phyloP scores from a whole-genome alignment of 2,888 invertebrate genomes.

The Teleiodes luculella region DNA sequence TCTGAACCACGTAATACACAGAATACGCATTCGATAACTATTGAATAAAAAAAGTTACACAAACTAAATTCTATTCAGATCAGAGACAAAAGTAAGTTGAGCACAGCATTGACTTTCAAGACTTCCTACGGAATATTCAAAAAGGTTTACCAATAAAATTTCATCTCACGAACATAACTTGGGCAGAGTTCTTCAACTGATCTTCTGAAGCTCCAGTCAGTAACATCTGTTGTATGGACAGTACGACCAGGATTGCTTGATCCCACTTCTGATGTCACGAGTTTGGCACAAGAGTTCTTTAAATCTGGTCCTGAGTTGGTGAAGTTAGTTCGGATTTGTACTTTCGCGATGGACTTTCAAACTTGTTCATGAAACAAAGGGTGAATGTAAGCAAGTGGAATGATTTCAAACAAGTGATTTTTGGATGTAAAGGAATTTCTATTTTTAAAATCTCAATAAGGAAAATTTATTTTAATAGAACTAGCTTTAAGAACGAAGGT shows the following conservation, averaged over 20 bases:
- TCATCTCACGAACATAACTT: constrained; percentile 63
- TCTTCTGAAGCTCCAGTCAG: constrained; percentile 58
- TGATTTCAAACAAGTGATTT: constrained; percentile 11
- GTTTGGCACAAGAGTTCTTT: not conserved
- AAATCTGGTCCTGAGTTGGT: constrained; percentile 21
- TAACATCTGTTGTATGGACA: constrained; percentile 71
- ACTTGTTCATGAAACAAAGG: constrained; percentile 60
- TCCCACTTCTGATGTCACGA: not conserved
- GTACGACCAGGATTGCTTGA: constrained; percentile 33
- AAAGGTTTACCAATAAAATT: constrained; percentile 67
- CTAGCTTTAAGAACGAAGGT: too few species aligned
- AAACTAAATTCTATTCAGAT: not conserved
- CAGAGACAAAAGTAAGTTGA: constrained; percentile 2
- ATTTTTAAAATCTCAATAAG: too few species aligned
- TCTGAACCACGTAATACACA: too few species aligned
- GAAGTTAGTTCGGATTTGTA: constrained; percentile 56
- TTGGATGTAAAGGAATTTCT: too few species aligned
- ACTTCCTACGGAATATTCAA: constrained; percentile 50
- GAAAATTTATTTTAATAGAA: too few species aligned
- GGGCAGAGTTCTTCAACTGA: constrained; percentile 41
- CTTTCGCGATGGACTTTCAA: constrained; percentile 49
- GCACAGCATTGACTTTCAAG: constrained; percentile 2
- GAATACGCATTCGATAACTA: not conserved
- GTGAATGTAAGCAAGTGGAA: constrained; percentile 37
- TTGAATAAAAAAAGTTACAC: not conserved